Evolutionary conservation across 35 echinoderm and acorn worm genomes (phyloP), one percentile per base, ranked within the genome.

Genomic region (Hemicentrotus pulcherrimus): DNA sequence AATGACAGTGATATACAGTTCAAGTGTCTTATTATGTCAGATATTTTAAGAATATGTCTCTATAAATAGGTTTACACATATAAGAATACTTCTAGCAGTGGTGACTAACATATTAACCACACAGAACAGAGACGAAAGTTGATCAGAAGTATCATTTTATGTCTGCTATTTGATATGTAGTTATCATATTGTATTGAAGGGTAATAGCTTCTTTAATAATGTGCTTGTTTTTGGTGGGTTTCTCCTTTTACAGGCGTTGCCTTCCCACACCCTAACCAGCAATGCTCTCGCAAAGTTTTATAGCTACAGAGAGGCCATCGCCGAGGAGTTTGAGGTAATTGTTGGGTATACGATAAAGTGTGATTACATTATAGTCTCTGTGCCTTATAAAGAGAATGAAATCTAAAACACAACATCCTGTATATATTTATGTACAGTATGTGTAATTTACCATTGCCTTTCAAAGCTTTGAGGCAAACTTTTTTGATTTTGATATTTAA

Each of bases 281-380:
- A 94, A 91, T 92, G 94, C 93, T 28, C 48, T 97, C 30, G 88
- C 95, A 16, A 96, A 96, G 94, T 97, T 96, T 58, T 97, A 96
- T 45, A 96, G 86, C 86, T 97, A 97, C 91, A 71, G 30, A 46
- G 97, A 97, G 91, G 97, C 97, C 47, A 97, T 97, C 48, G 88
- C 78, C 5, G 95, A 97, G 89, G 97, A 97, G 48, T 97, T 96
- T 86, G 86, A 96, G 95, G 97, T 97, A 91, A 94, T 7, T 78
- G 4, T 78, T 28, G n/a, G 19, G 24, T 78, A 7, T 7, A 8
- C 3, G 19, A 24, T n/a, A n/a, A 6, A 19, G 19, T 2, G 3
- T 78, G 15, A 28, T 22, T n/a, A 28, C 22, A 28, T 18, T 78
- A 11, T 10, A 11, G 15, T 55, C 50, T 15, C 50, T 55, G 6